phyloP scores from a whole-genome alignment of 2,888 invertebrate species.

The Marasmarcha lunaedactyla region DNA sequence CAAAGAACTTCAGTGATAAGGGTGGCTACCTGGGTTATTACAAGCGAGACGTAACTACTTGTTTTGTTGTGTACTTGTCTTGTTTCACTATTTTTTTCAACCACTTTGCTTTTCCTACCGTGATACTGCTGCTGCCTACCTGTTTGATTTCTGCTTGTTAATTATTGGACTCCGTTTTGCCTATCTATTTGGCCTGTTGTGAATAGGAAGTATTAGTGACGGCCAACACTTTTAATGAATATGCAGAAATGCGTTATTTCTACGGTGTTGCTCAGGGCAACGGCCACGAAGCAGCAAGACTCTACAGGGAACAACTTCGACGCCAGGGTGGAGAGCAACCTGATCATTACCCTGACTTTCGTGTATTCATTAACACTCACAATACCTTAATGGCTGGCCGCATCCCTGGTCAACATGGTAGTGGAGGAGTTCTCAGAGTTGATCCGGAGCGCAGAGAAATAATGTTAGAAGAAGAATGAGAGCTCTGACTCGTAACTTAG shows the following conservation, averaged over 20 bases:
- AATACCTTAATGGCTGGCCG: conserved; percentile 7
- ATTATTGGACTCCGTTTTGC: no score
- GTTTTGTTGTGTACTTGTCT: no score
- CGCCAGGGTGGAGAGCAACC: conserved; percentile 9
- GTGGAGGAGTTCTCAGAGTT: conserved; percentile 1
- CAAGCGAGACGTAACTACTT: no score
- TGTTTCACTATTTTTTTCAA: no score
- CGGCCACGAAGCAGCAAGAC: conserved; percentile 9
- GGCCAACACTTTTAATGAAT: conserved; percentile 10
- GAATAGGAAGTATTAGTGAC: conserved; percentile 3
- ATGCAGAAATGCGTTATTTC: conserved; percentile 14
- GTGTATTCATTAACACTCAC: conserved; percentile 11
- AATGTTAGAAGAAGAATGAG: conserved; percentile 9
- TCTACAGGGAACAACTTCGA: conserved; percentile 5
- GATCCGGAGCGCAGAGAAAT: conserved; percentile 3
- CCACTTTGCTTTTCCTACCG: no score
- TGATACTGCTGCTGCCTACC: no score
- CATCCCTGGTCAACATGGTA: neutral
- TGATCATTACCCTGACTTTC: conserved; percentile 9
- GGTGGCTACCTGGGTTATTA: no score
- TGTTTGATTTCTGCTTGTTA: no score
- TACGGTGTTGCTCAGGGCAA: conserved; percentile 12
- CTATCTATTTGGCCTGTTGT: neutral
- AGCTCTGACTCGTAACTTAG: neutral
- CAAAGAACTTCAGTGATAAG: no score